These are phyloP conservation scores for Orthosia gracilis DNA, from an alignment of 2,888 invertebrate species.

Conservation along the genomic window DNA sequence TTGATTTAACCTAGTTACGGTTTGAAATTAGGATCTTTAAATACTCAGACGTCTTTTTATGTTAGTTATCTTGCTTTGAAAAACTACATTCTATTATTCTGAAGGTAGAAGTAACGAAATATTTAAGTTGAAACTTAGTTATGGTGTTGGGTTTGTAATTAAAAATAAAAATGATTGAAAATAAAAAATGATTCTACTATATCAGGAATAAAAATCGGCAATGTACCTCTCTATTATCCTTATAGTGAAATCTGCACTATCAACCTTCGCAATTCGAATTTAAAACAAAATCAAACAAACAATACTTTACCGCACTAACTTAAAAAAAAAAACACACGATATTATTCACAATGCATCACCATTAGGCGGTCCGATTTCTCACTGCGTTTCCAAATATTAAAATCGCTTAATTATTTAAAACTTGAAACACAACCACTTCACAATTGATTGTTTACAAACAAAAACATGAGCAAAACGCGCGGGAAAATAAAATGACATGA, in stretches of 20 bases:
- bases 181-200: not conserved
- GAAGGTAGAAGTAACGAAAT: not conserved
- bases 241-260: too few relatives aligned
- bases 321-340: conserved; percentile 14
- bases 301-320: not conserved
- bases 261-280: conserved; percentile 18
- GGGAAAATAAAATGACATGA: conserved; percentile 53
- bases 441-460: conserved; percentile 56
- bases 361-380: conserved; percentile 45
- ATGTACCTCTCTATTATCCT: not conserved
- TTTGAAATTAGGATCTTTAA: too few relatives aligned
- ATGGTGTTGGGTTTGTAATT: too few relatives aligned
- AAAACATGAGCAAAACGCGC: conserved; percentile 30
- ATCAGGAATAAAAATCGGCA: conserved; percentile 6
- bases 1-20: too few relatives aligned
- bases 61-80: too few relatives aligned
- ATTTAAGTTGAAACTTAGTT: too few relatives aligned
- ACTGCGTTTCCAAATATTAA: conserved; percentile 57
- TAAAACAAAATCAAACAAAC: conserved; percentile 10
- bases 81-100: not conserved
- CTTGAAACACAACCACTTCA: conserved; percentile 10
- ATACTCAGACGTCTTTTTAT: too few relatives aligned
- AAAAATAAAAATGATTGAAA: too few relatives aligned
- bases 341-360: conserved; percentile 22
- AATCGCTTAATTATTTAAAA: conserved; percentile 15